Conservation (phyloP, 2,113 vertebrate genomes). For the Perccottus glenii region DNA sequence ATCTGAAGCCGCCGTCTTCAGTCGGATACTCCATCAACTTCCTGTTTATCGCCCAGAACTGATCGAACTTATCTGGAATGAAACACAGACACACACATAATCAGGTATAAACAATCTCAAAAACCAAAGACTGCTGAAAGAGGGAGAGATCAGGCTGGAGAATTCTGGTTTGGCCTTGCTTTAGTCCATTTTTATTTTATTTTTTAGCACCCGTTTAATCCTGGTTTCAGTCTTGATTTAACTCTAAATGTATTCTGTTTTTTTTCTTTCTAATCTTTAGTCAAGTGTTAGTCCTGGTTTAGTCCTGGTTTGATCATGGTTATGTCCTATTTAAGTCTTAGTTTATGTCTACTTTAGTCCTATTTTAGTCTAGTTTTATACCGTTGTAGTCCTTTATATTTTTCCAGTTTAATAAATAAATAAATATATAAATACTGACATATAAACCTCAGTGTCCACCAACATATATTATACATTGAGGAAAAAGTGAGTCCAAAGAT, state of each 20-base stretch:
- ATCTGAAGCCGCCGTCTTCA: slow-evolving; percentile 96
- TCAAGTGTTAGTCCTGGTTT: not conserved
- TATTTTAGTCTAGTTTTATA: not conserved
- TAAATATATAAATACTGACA: too few species aligned
- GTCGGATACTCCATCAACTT: slow-evolving; percentile 97
- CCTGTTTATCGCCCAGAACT: slow-evolving; percentile 99
- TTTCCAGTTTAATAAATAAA: too few species aligned
- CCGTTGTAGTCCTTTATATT: too few species aligned
- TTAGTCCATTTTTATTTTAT: not conserved
- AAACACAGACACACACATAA: slow-evolving; percentile 22
- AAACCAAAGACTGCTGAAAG: not conserved
- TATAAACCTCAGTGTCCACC: too few species aligned
- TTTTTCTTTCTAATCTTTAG: not conserved
- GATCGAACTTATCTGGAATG: slow-evolving; percentile 94
- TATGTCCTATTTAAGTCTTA: not conserved
- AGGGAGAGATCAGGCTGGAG: too few species aligned
- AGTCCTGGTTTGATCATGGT: not conserved
- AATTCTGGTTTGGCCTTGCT: not conserved
- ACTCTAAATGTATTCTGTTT: not conserved
- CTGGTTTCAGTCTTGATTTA: too few species aligned
- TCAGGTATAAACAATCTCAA: not conserved
- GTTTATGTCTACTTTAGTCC: not conserved
- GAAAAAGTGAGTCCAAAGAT: too few species aligned
- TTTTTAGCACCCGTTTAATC: not conserved
- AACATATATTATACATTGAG: too few species aligned